Evolutionary conservation across 37 sponge, comb jelly and placozoan genomes (phyloP).

Genomic region (Ianthella basta): DNA sequence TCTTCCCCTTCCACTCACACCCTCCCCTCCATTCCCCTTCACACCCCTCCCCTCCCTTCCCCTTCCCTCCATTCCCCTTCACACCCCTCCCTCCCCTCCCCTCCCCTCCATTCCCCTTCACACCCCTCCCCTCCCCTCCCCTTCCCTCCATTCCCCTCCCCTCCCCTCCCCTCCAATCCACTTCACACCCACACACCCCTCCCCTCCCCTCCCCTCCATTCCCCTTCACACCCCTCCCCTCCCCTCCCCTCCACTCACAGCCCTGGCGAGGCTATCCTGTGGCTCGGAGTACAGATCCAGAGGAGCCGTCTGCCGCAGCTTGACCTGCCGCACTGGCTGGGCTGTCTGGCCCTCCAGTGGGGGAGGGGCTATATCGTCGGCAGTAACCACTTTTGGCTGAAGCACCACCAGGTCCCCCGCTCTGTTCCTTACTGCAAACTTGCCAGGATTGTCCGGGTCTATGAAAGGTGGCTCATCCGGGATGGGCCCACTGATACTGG

Average conservation of each 20-base stretch:
- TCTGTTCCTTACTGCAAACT: conserved; percentile 41
- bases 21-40: too few species aligned
- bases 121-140: too few species aligned
- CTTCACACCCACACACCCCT: not conserved
- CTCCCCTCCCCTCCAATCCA: too few species aligned
- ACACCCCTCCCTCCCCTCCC: too few species aligned
- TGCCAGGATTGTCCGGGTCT: conserved; percentile 39
- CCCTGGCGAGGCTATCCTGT: not conserved
- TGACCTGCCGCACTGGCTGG: conserved; percentile 10
- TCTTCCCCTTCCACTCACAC: too few species aligned
- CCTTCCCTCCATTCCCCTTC: too few species aligned
- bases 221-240: not conserved
- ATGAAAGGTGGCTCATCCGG: conserved; percentile 43
- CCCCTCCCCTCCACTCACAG: not conserved
- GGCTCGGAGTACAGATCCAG: not conserved
- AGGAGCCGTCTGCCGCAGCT: conserved; percentile 31
- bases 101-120: too few species aligned
- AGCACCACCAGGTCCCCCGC: conserved; percentile 28
- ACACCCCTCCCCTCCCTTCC: too few species aligned
- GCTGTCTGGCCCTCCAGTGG: conserved; percentile 47
- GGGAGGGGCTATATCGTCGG: conserved; percentile 5
- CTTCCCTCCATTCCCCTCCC: too few species aligned
- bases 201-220: not conserved
- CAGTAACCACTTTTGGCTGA: conserved; percentile 38
- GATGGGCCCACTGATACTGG: conserved; percentile 61